Base-by-base conservation (phyloP, 64 coral and sea anemone genomes). In the Actinia tenebrosa region DNA sequence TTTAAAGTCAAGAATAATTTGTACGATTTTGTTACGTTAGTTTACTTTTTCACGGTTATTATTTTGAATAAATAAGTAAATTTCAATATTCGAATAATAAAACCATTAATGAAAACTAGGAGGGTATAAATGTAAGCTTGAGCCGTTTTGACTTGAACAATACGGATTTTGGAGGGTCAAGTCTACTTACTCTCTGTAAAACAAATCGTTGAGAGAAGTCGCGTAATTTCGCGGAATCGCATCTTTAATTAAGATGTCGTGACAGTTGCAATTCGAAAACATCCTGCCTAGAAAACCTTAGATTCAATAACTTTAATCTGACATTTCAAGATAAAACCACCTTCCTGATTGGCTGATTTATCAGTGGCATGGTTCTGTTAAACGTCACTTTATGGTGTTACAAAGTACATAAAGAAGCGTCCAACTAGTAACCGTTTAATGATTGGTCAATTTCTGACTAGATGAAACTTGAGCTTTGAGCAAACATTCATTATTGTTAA, bases 391-490 rank as follows among this genome's bases (percentile, higher is more conserved):
- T 45, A 47, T 81, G 43, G 45, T 22, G 79, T 81, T 81, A 81
- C 79, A 50, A 37, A 50, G 45, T 81, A 45, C 43, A 81, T 52
- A 81, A 9, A 52, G 17, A 81, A 81, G 2, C 17, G 46, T 45
- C 79, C 8, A 81, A 81, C 53, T 81, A 22, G 44, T 81, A 1
- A 2, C 44, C 46, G 50, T 50, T 20, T 53, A 53, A 1, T 81
- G 79, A 81, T 81, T 81, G 79, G 79, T 81, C 50, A 16, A 53
- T 23, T 81, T 45, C 8, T 81, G 77, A 81, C 44, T 20, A 3
- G 79, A 20, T 22, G 79, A 81, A 81, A 81, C 79, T 81, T 45
- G 79, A 81, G 44, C 4, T 10, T 0, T 81, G 22, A 53, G 79
- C 79, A 81, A 81, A 81, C 44, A 81, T 81, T 11, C 56, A 58